Percentiles rank a stretch among this genome's conserved stretches.
Conservation (phyloP, 1,140 invertebrate species). For the Calephelis nemesis region DNA sequence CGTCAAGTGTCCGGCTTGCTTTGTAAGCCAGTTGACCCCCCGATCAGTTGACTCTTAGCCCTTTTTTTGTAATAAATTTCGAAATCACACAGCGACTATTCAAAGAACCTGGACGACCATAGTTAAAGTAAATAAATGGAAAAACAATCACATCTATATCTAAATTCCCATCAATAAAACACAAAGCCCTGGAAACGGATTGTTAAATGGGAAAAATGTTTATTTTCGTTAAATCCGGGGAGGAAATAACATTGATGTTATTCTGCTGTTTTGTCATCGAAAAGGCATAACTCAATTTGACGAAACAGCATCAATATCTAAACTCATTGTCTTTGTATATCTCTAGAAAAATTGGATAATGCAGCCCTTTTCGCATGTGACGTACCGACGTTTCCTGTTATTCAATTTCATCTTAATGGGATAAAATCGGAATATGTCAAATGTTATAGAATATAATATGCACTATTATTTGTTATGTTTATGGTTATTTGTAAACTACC, state of each 20-base stretch:
- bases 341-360: constrained; percentile 38
- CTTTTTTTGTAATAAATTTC: no score
- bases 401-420: constrained; percentile 18
- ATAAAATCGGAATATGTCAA: neutral
- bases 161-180: no score
- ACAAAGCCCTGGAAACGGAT: neutral
- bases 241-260: constrained; percentile 28
- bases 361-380: constrained; percentile 25
- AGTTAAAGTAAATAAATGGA: no score
- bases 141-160: no score
- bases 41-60: no score
- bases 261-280: constrained; percentile 29
- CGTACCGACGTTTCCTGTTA: neutral
- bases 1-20: no score
- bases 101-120: no score
- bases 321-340: constrained; percentile 35
- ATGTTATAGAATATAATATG: neutral
- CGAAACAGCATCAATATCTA: constrained; percentile 35
- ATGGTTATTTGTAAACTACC: no score
- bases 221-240: constrained; percentile 28
- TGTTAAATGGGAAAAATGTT: constrained; percentile 24
- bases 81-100: no score
- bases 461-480: no score
- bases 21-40: no score
- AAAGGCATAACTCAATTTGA: constrained; percentile 35